Evolutionary conservation across 2,888 invertebrate genomes (phyloP).

Genomic region (Drosophila recens): DNA sequence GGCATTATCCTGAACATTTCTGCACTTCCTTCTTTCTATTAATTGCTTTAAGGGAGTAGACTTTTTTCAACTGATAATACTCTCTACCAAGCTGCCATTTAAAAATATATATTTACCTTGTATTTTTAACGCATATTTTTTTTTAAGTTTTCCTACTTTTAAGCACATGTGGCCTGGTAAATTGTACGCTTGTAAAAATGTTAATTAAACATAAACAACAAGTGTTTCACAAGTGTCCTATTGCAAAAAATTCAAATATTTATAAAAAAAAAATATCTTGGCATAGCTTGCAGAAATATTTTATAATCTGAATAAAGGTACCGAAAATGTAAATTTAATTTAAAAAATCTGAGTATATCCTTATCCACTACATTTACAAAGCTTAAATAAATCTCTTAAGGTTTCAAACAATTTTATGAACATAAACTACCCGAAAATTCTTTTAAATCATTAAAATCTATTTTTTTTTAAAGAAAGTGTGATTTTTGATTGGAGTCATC

Average conservation of each 20-base stretch:
- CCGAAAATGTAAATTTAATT: neutral
- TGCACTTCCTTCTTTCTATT: constrained; percentile 4
- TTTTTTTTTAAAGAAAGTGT: neutral
- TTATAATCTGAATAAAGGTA: neutral
- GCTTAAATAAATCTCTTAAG: too few species aligned
- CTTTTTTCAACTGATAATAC: constrained; percentile 3
- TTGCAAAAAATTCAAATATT: neutral
- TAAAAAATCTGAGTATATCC: neutral
- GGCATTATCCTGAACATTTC: constrained; percentile 18
- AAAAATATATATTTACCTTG: constrained; percentile 20
- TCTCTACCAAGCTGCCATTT: neutral
- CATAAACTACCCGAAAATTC: neutral
- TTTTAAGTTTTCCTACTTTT: neutral
- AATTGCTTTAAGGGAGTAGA: constrained; percentile 26
- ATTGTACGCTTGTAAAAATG: constrained; percentile 43
- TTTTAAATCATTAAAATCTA: neutral
- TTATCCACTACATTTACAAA: too few species aligned
- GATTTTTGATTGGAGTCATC: neutral
- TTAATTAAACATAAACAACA: constrained; percentile 60
- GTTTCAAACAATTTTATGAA: too few species aligned
- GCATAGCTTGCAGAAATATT: neutral
- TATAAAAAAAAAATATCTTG: neutral
- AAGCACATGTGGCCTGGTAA: constrained; percentile 5
- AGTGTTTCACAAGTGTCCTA: neutral
- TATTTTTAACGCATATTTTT: constrained; percentile 37